These are phyloP conservation scores for Hirtodrosophila duncani DNA, from an alignment of 2,888 invertebrate species.

Conservation along the genomic window DNA sequence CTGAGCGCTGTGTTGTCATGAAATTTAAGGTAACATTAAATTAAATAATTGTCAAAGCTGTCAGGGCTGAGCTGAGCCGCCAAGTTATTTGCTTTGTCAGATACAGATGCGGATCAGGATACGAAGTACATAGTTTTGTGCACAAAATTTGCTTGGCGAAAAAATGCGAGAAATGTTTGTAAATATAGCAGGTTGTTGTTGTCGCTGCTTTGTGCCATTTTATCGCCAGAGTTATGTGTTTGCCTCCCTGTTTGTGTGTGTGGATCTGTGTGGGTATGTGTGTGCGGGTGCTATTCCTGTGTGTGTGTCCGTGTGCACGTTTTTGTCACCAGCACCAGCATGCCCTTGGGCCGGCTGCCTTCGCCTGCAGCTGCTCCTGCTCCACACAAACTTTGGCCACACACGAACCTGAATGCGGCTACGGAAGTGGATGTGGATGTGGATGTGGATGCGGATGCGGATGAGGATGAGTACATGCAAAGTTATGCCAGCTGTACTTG, in stretches of 20 bases:
- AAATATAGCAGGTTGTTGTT: slow-evolving; percentile 40
- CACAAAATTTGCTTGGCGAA: slow-evolving; percentile 26
- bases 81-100: slow-evolving; percentile 39
- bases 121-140: slow-evolving; percentile 57
- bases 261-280: slow-evolving; percentile 9
- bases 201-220: slow-evolving; percentile 10
- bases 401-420: too few relatives aligned
- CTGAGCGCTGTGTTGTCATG: too few relatives aligned
- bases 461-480: too few relatives aligned
- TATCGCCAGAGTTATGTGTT: not conserved
- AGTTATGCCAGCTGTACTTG: too few relatives aligned
- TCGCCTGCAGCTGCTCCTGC: slow-evolving; percentile 16
- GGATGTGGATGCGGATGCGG: too few relatives aligned
- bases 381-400: slow-evolving; percentile 2
- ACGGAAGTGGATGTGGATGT: not conserved
- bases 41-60: slow-evolving; percentile 62
- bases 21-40: slow-evolving; percentile 49
- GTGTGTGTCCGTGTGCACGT: slow-evolving; percentile 9
- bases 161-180: slow-evolving; percentile 47
- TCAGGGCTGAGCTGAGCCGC: slow-evolving; percentile 22
- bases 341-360: slow-evolving; percentile 18
- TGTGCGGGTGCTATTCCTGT: slow-evolving; percentile 1
- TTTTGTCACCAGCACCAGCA: slow-evolving; percentile 1
- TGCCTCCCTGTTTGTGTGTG: too few relatives aligned
- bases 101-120: too few relatives aligned